A percentile compares a stretch with the other conserved stretches of the same genome.
Evolutionary conservation across 2,113 vertebrate genomes (phyloP).

Genomic region (Ceyx cyanopectus): DNA sequence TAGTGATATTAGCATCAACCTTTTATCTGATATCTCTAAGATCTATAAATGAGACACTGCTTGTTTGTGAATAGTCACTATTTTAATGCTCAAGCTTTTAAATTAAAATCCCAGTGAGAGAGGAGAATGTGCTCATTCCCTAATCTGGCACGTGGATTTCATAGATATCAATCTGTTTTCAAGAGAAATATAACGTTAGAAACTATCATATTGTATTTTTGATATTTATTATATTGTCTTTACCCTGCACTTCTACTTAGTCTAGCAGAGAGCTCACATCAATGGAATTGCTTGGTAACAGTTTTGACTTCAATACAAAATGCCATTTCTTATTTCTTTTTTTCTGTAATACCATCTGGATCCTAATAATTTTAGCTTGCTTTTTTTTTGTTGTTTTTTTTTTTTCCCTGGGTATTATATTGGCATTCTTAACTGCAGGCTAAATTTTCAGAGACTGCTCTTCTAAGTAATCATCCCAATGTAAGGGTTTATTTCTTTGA

Average conservation of each 20-base stretch:
- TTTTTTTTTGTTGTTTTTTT: too few relatives aligned
- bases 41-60: background rate
- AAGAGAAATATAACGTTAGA: background rate
- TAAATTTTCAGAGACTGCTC: too few relatives aligned
- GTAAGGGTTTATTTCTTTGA: constrained; percentile 25
- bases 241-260: background rate
- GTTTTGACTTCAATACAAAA: background rate
- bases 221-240: background rate
- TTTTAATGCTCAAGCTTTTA: background rate
- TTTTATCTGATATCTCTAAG: background rate
- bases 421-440: background rate
- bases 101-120: background rate
- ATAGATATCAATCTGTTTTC: background rate
- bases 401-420: background rate
- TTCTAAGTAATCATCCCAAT: too few relatives aligned
- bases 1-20: background rate
- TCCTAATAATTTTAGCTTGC: background rate
- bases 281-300: background rate
- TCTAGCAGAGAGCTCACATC: background rate
- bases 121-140: background rate
- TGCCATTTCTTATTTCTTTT: background rate
- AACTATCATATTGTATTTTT: background rate
- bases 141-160: background rate
- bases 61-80: background rate
- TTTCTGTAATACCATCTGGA: background rate